These are phyloP conservation scores for Tarsius wallacei DNA, from an alignment of 2,797 vertebrate genomes.

Conservation along the genomic window DNA sequence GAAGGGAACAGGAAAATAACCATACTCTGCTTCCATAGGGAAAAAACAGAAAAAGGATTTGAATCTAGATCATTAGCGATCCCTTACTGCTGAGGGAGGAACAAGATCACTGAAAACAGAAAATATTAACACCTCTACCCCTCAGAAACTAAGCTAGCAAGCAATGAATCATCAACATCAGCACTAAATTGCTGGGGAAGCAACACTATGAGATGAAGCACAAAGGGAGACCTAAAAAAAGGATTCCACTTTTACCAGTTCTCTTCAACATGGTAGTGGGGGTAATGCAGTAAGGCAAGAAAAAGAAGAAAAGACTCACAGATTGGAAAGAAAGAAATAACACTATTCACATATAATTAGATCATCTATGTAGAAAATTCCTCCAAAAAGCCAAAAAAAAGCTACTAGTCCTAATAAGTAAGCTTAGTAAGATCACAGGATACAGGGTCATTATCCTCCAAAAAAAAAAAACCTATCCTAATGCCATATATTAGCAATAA, in stretches of 20 bases:
- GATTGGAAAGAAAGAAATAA: slow-evolving; percentile 46
- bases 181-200: background rate
- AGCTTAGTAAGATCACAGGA: slow-evolving; percentile 9
- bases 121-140: background rate
- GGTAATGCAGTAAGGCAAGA: background rate
- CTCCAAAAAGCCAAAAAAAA: background rate
- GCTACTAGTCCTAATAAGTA: background rate
- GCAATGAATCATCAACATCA: background rate
- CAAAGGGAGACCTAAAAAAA: background rate
- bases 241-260: background rate
- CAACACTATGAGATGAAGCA: background rate
- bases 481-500: slow-evolving; percentile 4
- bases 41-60: background rate
- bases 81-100: background rate
- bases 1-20: background rate
- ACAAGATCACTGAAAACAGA: background rate
- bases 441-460: background rate
- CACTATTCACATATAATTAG: background rate
- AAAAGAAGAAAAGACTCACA: background rate
- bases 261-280: background rate
- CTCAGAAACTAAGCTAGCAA: slow-evolving; percentile 1
- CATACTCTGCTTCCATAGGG: background rate
- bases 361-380: background rate
- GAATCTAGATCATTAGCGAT: background rate
- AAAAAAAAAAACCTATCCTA: background rate